phyloP scores from a whole-genome alignment of 2,888 invertebrate genomes.

The Microplitis deprimator region DNA sequence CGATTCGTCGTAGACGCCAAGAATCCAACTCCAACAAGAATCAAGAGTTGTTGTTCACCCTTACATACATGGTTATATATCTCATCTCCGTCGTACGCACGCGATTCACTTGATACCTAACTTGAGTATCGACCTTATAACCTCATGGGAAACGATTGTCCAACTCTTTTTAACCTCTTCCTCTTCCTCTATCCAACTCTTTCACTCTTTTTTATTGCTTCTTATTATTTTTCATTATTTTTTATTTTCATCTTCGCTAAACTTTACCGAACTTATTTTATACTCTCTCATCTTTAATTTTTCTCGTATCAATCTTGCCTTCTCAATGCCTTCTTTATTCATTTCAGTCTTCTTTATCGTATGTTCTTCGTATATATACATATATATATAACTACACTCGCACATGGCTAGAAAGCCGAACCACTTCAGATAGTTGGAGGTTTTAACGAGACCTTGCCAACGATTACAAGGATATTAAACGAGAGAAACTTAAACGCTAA shows the following conservation, averaged over 20 bases:
- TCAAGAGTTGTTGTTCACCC: constrained; percentile 32
- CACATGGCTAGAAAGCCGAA: constrained; percentile 22
- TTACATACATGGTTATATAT: constrained; percentile 49
- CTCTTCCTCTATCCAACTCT: constrained; percentile 45
- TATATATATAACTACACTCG: not conserved
- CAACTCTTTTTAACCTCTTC: constrained; percentile 37
- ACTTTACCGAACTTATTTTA: constrained; percentile 26
- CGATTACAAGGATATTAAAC: constrained; percentile 35
- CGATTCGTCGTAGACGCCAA: constrained; percentile 51
- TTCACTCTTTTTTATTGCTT: constrained; percentile 46
- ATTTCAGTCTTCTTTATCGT: constrained; percentile 29
- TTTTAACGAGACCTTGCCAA: constrained; percentile 36
- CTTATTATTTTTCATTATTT: constrained; percentile 46
- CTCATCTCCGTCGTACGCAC: constrained; percentile 55
- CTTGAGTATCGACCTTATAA: constrained; percentile 63
- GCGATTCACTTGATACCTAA: constrained; percentile 58
- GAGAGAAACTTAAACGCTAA: constrained; percentile 16
- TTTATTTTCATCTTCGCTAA: constrained; percentile 31
- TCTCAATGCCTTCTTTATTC: constrained; percentile 36
- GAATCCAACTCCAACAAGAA: constrained; percentile 25
- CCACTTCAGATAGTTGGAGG: constrained; percentile 33
- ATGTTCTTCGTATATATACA: not conserved
- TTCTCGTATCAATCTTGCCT: constrained; percentile 27
- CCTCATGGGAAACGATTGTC: constrained; percentile 62
- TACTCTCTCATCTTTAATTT: constrained; percentile 42